Evolutionary conservation across 2,797 vertebrate species (phyloP), one percentile per base, ranked within the genome.

Genomic region (Anabacerthia variegaticeps): DNA sequence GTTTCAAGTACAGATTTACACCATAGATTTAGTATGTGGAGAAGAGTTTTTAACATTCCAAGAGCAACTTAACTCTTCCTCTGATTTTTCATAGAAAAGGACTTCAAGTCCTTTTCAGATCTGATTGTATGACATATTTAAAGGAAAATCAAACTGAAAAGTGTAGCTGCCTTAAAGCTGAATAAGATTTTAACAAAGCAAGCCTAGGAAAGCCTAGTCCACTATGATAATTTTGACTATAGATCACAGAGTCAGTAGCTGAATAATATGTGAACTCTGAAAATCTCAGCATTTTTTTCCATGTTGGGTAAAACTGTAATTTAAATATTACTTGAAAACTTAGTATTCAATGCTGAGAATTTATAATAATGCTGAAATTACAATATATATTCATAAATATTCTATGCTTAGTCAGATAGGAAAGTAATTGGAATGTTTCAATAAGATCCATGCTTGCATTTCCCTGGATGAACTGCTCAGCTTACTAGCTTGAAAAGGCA

Each of bases 341-440:
- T 75, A 49, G 27, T 63, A 75, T 65, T 84, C 84, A 79, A 36
- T 54, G 39, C 28, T 15, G 9, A 87, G 28, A 83, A 80, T 32
- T 55, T 2, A 80, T 83, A 49, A 65, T 68, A 79, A 74, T 49
- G 20, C 18, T 80, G 89, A 69, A 91, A 77, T 92, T 80, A 55
- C 19, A 51, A 74, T 39, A 76, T 86, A 61, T 13, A 7, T 77
- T 89, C 66, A 77, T 83, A 88, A 77, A 80, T 85, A 89, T 71
- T 71, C 77, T 27, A 76, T 71, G n/a, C 34, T 80, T 48, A 85
- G 58, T 77, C 41, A 85, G 34, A 43, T 26, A 87, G 36, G 72
- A 77, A 85, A 92, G 81, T 62, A 93, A 87, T 65, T 75, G 54
- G 68, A 85, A 93, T 65, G 22, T 74, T 95, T 89, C 73, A 72